phyloP scores from a whole-genome alignment of 2,888 invertebrate species.

The Orgyia antiqua region DNA sequence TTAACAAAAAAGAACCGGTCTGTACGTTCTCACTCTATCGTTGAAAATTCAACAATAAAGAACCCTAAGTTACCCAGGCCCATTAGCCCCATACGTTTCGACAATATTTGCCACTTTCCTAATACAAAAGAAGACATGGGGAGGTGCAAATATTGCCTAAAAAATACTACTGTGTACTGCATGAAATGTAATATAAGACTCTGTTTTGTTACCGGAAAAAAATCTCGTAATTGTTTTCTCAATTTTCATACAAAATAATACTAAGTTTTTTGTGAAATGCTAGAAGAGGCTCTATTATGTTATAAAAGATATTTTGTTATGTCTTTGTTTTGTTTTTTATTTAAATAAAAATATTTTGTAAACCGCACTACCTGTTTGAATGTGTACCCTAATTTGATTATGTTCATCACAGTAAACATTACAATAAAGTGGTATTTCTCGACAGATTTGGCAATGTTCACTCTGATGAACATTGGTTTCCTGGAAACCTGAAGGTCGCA shows the following conservation, averaged over 20 bases:
- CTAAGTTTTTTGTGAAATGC: no score
- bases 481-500: slow-evolving; percentile 4
- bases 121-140: slow-evolving; percentile 1
- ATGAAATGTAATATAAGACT: slow-evolving; percentile 1
- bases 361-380: no score
- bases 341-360: no score
- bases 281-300: no score
- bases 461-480: slow-evolving; percentile 4
- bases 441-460: slow-evolving; percentile 1
- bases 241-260: slow-evolving; percentile 1
- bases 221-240: slow-evolving; percentile 1
- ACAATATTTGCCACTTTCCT: background rate
- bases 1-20: background rate
- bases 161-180: slow-evolving; percentile 1
- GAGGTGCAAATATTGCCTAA: background rate
- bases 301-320: no score
- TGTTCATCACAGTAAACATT: no score
- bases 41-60: no score
- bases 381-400: no score
- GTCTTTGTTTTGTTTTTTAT: no score
- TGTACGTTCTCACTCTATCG: no score
- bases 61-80: background rate
- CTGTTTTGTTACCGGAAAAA: slow-evolving; percentile 1
- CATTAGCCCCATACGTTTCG: background rate
- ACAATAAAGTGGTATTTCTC: background rate